Evolutionary conservation across 2,888 invertebrate species (phyloP).

Genomic region (Dilophus febrilis): DNA sequence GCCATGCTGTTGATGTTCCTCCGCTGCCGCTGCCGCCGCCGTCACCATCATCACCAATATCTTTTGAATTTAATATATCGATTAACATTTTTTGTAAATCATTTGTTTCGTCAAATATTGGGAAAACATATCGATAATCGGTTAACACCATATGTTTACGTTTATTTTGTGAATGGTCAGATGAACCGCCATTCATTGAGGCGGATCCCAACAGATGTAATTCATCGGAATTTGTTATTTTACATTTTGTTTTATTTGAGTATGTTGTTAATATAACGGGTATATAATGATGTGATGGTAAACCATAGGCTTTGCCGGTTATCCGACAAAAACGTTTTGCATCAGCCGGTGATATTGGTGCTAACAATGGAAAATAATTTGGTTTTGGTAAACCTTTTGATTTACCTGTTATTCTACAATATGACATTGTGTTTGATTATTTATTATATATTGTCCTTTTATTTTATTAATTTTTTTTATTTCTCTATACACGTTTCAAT

Average conservation of each 20-base stretch:
- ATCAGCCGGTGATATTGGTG: conserved; percentile 68
- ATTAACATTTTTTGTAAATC: conserved; percentile 46
- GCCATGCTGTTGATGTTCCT: no score
- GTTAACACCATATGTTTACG: conserved; percentile 47
- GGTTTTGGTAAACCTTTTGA: conserved; percentile 65
- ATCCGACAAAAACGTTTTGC: conserved; percentile 63
- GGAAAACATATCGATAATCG: conserved; percentile 59
- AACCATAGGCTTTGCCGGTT: conserved; percentile 58
- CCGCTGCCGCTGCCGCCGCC: no score
- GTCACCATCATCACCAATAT: conserved; percentile 36
- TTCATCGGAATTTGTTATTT: conserved; percentile 45
- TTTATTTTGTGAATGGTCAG: conserved; percentile 25
- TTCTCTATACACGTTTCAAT: no score
- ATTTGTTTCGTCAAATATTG: conserved; percentile 47
- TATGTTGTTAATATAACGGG: conserved; percentile 46
- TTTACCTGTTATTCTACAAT: conserved; percentile 66
- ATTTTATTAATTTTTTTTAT: no score
- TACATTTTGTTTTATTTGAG: conserved; percentile 37
- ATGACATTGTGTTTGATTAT: conserved; percentile 36
- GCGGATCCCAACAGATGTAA: conserved; percentile 30
- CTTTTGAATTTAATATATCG: conserved; percentile 42
- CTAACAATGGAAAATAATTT: conserved; percentile 64
- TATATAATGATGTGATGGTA: conserved; percentile 61
- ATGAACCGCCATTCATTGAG: no score
- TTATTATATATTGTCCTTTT: no score